Evolutionary conservation across 2,797 vertebrate genomes (phyloP).

Genomic region (Labroides dimidiatus): DNA sequence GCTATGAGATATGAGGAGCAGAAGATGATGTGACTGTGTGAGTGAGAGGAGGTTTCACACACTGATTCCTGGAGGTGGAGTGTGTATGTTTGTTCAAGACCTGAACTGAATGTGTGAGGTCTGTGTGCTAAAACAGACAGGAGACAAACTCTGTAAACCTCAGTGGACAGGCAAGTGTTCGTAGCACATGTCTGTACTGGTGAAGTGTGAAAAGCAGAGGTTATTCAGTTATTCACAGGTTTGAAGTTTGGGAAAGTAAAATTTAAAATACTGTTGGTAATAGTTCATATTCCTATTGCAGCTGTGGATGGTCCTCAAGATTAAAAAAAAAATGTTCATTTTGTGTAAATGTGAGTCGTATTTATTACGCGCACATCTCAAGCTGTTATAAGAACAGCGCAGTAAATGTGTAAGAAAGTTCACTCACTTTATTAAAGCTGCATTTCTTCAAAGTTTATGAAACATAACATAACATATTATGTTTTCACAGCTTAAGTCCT

Average conservation of each 20-base stretch:
- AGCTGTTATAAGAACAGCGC: no score
- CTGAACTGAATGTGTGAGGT: constrained; percentile 16
- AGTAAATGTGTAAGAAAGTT: no score
- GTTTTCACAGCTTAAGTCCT: no score
- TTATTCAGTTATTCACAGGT: constrained; percentile 13
- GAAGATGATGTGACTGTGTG: constrained; percentile 35
- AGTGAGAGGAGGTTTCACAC: constrained; percentile 35
- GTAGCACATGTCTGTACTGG: constrained; percentile 46
- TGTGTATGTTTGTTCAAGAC: constrained; percentile 4
- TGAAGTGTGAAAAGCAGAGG: constrained; percentile 50
- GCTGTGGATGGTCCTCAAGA: constrained; percentile 3
- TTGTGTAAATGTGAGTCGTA: constrained; percentile 3
- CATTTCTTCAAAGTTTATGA: no score
- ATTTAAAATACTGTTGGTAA: constrained; percentile 28
- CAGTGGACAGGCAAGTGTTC: constrained; percentile 43
- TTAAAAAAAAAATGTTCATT: not conserved
- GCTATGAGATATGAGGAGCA: constrained; percentile 30
- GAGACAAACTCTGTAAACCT: constrained; percentile 26
- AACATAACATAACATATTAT: no score
- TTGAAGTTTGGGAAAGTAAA: constrained; percentile 24
- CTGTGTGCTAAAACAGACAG: constrained; percentile 20
- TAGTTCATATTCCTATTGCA: constrained; percentile 25
- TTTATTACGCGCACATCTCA: not conserved
- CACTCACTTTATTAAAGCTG: no score
- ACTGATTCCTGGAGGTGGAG: constrained; percentile 33